Evolutionary conservation across 2,888 invertebrate genomes (phyloP), one percentile per base, ranked within the genome.

Genomic region (Netelia melanura): DNA sequence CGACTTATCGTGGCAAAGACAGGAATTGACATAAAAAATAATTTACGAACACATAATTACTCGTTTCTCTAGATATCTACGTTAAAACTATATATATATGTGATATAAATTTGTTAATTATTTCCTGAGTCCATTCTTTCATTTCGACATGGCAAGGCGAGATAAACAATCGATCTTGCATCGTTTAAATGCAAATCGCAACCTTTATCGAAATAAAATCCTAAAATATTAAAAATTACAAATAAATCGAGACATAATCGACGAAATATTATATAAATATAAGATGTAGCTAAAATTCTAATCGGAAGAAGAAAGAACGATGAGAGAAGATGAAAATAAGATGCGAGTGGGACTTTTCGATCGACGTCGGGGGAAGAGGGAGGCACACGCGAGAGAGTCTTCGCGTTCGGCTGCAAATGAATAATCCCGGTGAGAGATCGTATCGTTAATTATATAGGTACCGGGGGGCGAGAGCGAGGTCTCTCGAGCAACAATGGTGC

Each of bases 381-480:
- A 43, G 21, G 65, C 65, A 71, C 64, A 62, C 71, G 80, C 81
- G 82, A 78, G 77, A 78, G 54, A 79, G 68, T 86, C 80, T 64
- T 61, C 82, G 68, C 87, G 88, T 87, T 89, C 89, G 88, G 86
- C 86, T 81, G 88, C 89, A 90, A 90, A 92, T 92, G 91, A 92
- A 92, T 92, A 90, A 92, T 92, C 90, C 89, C 87, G 86, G 83
- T 30, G 30, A 87, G 81, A 92, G 92, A 92, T 91, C 89, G 87
- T 92, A 92, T 92, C 92, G 91, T 90, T 92, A 92, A 92, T 92
- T 92, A 91, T 88, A 88, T 87, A 87, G 88, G 87, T 84, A 84
- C 84, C 65, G 65, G 71, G 81, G 83, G 86, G 68, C 88, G 91
- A 80, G 74, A 30, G 72, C 78, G 88, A 88, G 87, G 87, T 81